Evolutionary conservation across 1,140 invertebrate genomes (phyloP), one percentile per base, ranked within the genome.

Genomic region (Phymastichus coffea): DNA sequence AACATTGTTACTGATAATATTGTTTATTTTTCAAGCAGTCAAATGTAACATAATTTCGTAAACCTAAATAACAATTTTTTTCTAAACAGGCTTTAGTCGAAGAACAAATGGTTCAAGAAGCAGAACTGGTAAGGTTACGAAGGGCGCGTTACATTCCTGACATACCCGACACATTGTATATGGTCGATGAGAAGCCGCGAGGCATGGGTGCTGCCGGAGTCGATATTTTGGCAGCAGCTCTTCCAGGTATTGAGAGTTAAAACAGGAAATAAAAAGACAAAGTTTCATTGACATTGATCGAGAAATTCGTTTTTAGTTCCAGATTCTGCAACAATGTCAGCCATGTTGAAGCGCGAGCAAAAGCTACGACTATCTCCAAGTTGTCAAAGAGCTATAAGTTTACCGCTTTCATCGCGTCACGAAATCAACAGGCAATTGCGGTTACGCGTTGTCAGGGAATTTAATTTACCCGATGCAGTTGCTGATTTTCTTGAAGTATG

Each of bases 131-230:
- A 57, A 84, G 89, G 19, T 82, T 91, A 69, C 83, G 90, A 64
- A 80, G 88, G 57, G 83, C 85, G n/a, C 79, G 87, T 17, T 84
- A 87, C 60, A 83, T 84, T 66, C 85, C 86, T 20, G 87, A 91
- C 72, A 95, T 96, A 70, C 94, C 94, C 0, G 95, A 97, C 77
- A 94, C 94, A 2, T 80, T 97, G 23, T 97, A 97, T 73, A 97
- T 97, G 95, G 90, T 96, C 22, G 86, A 89, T 23, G 85, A 87
- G 54, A 85, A 86, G 62, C 79, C 81, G 15, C 66, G 76, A 63
- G 70, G 84, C 37, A 82, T 85, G 68, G 87, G 85, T 25, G 81
- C 86, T 10, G 85, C 84, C 54, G 86, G 85, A 53, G 81, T 85
- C 44, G 84, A 86, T 72, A 75, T 85, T 66, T 75, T 86, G 54